A percentile compares a stretch with the other conserved stretches of the same genome.
Evolutionary conservation across 2,888 invertebrate species (phyloP).

Genomic region (Ischnura elegans): DNA sequence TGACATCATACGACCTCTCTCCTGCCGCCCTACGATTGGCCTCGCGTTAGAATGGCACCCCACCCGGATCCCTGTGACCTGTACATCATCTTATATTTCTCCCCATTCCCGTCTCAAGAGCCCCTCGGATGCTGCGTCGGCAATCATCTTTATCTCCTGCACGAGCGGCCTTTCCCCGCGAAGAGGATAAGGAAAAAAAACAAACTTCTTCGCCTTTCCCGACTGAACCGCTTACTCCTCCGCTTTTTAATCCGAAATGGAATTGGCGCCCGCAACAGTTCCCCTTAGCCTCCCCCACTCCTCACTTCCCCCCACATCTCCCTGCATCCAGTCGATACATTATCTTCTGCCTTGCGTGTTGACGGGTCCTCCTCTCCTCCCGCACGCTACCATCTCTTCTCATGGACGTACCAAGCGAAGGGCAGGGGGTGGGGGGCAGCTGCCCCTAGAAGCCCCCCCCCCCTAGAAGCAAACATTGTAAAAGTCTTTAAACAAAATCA

Average conservation of each 20-base stretch:
- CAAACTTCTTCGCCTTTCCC: not conserved
- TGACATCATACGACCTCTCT: too few species aligned
- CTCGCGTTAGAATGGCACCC: not conserved
- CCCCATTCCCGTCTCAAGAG: too few species aligned
- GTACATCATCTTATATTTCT: not conserved
- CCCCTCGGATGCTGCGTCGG: not conserved
- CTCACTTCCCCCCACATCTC: not conserved
- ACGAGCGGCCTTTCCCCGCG: not conserved
- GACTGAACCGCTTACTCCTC: not conserved
- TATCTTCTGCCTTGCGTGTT: not conserved
- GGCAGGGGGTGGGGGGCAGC: too few species aligned
- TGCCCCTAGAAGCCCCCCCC: too few species aligned
- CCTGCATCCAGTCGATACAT: not conserved
- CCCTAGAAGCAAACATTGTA: too few species aligned
- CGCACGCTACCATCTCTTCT: not conserved
- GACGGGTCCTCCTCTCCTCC: not conserved
- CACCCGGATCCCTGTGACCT: not conserved
- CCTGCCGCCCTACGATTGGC: not conserved
- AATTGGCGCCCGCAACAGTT: not conserved
- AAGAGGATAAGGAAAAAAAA: too few species aligned
- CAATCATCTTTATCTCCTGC: slow-evolving; percentile 10
- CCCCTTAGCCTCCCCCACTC: not conserved
- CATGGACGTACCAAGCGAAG: too few species aligned
- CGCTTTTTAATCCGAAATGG: slow-evolving; percentile 1
- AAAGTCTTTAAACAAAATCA: too few species aligned